Conservation (phyloP, 2,797 vertebrate genomes). For the Xenopus petersii region DNA sequence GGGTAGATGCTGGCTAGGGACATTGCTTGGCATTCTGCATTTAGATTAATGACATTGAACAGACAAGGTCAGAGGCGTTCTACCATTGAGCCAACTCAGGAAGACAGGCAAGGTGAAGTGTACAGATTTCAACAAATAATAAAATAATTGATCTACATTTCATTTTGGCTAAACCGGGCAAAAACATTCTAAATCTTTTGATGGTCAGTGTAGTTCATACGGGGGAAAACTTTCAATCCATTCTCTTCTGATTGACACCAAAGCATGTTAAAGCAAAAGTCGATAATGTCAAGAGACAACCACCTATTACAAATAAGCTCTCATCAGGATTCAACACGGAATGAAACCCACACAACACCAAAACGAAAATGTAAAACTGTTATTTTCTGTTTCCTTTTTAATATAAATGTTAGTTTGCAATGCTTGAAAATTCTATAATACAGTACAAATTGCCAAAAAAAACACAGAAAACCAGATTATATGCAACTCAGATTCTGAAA, state of each 20-base stretch:
- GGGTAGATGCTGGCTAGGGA: slow-evolving; percentile 38
- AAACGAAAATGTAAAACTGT: no score
- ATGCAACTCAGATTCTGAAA: no score
- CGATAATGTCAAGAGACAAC: no score
- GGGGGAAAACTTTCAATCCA: slow-evolving; percentile 5
- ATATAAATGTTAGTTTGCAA: no score
- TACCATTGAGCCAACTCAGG: slow-evolving; percentile 7
- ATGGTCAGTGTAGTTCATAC: slow-evolving; percentile 9
- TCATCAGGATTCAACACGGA: no score
- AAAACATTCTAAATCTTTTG: slow-evolving; percentile 8
- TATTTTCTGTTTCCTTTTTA: no score
- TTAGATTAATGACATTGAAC: slow-evolving; percentile 46
- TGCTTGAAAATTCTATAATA: no score
- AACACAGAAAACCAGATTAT: no score
- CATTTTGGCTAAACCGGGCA: slow-evolving; percentile 12
- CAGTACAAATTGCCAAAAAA: no score
- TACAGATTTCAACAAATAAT: slow-evolving; percentile 19
- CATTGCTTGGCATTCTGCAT: slow-evolving; percentile 35
- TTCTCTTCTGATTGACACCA: not conserved
- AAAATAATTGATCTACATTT: slow-evolving; percentile 27
- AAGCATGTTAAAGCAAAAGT: no score
- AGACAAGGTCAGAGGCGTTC: slow-evolving; percentile 39
- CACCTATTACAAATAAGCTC: no score
- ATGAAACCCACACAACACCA: no score
- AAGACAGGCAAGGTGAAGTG: slow-evolving; percentile 3